These are phyloP conservation scores for Charanyca ferruginea DNA, from an alignment of 2,888 invertebrate genomes.

Conservation along the genomic window DNA sequence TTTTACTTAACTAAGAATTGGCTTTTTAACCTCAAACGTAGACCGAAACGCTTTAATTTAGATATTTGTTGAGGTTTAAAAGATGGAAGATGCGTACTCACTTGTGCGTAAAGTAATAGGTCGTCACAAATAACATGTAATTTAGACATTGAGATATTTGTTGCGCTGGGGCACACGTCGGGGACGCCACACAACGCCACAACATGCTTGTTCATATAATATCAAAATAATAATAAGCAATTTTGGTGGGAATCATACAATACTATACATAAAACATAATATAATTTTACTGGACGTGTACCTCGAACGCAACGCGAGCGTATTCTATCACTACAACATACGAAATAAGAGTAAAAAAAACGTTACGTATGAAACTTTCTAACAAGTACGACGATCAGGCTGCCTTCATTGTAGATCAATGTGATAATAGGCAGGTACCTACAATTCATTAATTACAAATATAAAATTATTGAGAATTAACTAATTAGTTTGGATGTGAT, in stretches of 20 bases:
- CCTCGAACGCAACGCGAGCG: constrained; percentile 67
- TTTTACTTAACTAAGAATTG: constrained; percentile 88
- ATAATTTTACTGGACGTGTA: constrained; percentile 58
- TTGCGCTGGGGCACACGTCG: constrained; percentile 62
- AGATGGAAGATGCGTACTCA: constrained; percentile 79
- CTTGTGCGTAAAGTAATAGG: constrained; percentile 79
- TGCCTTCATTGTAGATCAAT: constrained; percentile 52
- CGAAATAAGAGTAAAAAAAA: constrained; percentile 80
- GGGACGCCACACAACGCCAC: constrained; percentile 51
- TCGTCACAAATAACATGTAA: constrained; percentile 71
- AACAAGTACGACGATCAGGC: constrained; percentile 70
- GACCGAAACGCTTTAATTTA: constrained; percentile 74
- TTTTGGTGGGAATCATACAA: constrained; percentile 69
- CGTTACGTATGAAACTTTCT: constrained; percentile 85
- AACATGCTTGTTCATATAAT: constrained; percentile 41
- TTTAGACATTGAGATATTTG: constrained; percentile 65
- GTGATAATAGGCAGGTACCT: constrained; percentile 67
- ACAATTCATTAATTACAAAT: constrained; percentile 50
- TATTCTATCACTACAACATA: constrained; percentile 78
- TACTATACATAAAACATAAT: constrained; percentile 60
- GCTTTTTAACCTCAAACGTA: constrained; percentile 82
- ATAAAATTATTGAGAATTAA: constrained; percentile 47
- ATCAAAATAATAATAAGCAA: constrained; percentile 59
- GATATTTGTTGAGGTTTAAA: constrained; percentile 69
- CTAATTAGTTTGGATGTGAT: constrained; percentile 30